Base-by-base conservation (phyloP, 2,888 invertebrate species). In the Psococerastis gibbosa region DNA sequence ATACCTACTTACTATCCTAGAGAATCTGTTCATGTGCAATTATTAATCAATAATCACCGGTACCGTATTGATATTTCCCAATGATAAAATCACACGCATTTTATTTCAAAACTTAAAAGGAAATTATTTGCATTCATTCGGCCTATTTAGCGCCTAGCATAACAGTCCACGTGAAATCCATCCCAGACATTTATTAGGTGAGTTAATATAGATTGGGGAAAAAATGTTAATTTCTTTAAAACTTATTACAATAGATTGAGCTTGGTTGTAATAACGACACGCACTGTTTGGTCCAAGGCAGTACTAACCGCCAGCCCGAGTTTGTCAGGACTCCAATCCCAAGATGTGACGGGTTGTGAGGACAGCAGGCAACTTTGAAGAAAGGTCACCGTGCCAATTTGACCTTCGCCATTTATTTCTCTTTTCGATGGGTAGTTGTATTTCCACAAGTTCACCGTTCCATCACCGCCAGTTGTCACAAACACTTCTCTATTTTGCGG, bases 401-500 rank as follows among this genome's bases (percentile, higher is more conserved):
- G 77, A 2, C 92, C 92, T 2, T 69, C 64, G 0, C 82, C 87
- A 52, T 87, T 78, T 32, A 71, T 70, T 34, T 67, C 70, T 32
- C 92, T 68, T 50, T 76, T 75, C 6, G 73, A 72, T 0, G 94
- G 94, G 59, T 94, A 94, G 47, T 73, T 68, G 56, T 95, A 94
- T 68, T 91, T 85, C 94, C 94, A 95, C n/a, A 95, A 66, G 49
- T 80, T 75, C 15, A 92, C 60, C n/a, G 85, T 78, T 5, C 95
- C 95, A 50, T 75, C 75, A 1, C 95, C 95, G 2, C 92, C 88
- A 47, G 82, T 78, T 0, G 92, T 89, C 55, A 83, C 70, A 57
- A 94, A 95, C 16, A 95, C 62, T 57, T 95, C 94, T 43, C 94
- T 68, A 60, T 95, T 92, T 61, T 94, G 94, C 0, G 95, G 95